A percentile compares a stretch with the other conserved stretches of the same genome.
phyloP scores from a whole-genome alignment of 2,888 invertebrate genomes.

The Stenichneumon culpator region DNA sequence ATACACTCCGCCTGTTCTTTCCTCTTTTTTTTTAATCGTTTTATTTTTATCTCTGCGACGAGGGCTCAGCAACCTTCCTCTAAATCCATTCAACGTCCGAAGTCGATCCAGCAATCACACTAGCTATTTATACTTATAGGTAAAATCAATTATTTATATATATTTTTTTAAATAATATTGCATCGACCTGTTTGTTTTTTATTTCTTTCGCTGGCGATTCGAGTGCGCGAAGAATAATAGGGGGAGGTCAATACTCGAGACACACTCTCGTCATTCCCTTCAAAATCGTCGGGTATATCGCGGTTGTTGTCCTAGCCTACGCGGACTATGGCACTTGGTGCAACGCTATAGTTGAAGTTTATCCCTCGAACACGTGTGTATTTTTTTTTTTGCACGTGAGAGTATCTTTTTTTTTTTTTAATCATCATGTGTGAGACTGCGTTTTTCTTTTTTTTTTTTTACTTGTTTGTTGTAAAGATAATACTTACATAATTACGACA shows the following conservation, averaged over 20 bases:
- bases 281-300: constrained; percentile 40
- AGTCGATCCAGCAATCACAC: constrained; percentile 60
- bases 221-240: constrained; percentile 12
- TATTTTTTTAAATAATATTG: constrained; percentile 1
- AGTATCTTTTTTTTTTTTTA: constrained; percentile 10
- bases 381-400: constrained; percentile 53
- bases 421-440: constrained; percentile 35
- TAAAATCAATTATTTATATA: constrained; percentile 47
- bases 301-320: constrained; percentile 67
- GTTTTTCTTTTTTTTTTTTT: constrained; percentile 29
- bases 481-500: constrained; percentile 74
- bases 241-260: constrained; percentile 20
- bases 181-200: background rate
- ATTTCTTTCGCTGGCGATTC: constrained; percentile 37
- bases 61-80: constrained; percentile 20
- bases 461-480: constrained; percentile 63
- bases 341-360: constrained; percentile 75
- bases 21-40: background rate
- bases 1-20: constrained; percentile 25
- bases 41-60: constrained; percentile 27
- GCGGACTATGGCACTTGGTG: constrained; percentile 80
- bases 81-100: constrained; percentile 43
- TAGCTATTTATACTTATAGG: constrained; percentile 59
- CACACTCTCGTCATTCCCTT: background rate
- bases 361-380: constrained; percentile 51